Evolutionary conservation across 2,797 vertebrate genomes (phyloP).

Genomic region (Silurus lanzhouensis): DNA sequence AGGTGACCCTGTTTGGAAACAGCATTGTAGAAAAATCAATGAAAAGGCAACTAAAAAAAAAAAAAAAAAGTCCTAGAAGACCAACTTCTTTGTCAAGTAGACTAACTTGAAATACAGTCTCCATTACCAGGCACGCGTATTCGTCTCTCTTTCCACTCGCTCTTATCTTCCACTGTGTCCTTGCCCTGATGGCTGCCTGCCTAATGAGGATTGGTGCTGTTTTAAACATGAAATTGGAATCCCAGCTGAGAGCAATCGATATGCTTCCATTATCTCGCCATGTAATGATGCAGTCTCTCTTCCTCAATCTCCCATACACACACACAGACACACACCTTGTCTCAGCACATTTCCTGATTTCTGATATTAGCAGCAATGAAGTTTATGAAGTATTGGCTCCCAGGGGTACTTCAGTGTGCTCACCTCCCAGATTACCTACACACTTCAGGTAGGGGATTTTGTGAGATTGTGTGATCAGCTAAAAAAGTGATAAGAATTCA

Average conservation of each 20-base stretch:
- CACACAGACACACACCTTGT: constrained; percentile 52
- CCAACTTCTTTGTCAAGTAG: not conserved
- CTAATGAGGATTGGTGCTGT: constrained; percentile 84
- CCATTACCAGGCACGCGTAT: not conserved
- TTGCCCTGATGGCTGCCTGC: constrained; percentile 50
- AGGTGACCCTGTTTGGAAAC: too few relatives aligned
- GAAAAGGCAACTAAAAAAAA: too few relatives aligned
- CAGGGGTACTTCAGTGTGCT: constrained; percentile 70
- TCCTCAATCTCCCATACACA: constrained; percentile 37
- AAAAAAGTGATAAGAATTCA: not conserved
- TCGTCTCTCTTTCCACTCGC: not conserved
- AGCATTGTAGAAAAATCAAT: too few relatives aligned
- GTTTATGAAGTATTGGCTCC: constrained; percentile 82
- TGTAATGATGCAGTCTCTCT: constrained; percentile 72
- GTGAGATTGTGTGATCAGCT: not conserved
- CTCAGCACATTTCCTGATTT: constrained; percentile 74
- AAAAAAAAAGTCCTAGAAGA: not conserved
- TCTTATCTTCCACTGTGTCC: constrained; percentile 45
- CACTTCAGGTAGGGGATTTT: not conserved
- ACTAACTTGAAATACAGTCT: constrained; percentile 14
- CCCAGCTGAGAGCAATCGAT: constrained; percentile 75
- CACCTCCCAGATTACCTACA: constrained; percentile 72
- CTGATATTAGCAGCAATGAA: constrained; percentile 77
- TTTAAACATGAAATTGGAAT: constrained; percentile 83
- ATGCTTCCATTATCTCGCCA: constrained; percentile 76